These are phyloP conservation scores for Hemiprocne comata DNA, from an alignment of 2,113 vertebrate genomes.

Conservation along the genomic window DNA sequence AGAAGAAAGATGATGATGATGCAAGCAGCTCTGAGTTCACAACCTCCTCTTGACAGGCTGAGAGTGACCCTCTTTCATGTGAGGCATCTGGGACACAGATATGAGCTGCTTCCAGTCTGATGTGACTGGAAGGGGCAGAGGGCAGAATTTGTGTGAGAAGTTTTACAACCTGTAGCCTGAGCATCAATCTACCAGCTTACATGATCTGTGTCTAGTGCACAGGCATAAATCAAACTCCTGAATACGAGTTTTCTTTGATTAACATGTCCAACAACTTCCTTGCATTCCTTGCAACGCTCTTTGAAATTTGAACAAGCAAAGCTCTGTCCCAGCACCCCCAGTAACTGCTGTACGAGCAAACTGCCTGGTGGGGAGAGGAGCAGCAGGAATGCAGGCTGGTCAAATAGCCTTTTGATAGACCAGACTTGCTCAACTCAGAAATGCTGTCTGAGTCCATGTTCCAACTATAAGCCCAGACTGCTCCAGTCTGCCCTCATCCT, in stretches of 20 bases:
- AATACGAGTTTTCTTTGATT: conserved; percentile 34
- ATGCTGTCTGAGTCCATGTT: neutral
- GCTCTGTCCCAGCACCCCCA: conserved; percentile 37
- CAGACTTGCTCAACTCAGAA: conserved; percentile 7
- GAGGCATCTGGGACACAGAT: conserved; percentile 31
- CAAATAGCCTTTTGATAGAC: conserved; percentile 34
- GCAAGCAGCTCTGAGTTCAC: neutral
- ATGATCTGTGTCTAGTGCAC: neutral
- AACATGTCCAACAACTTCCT: conserved; percentile 41
- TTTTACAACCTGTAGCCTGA: conserved; percentile 32
- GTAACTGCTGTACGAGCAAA: neutral
- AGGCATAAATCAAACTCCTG: conserved; percentile 40
- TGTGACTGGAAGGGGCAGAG: conserved; percentile 17
- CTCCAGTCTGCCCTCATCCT: neutral
- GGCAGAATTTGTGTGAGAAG: neutral
- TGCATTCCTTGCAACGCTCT: conserved; percentile 30
- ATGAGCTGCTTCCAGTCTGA: neutral
- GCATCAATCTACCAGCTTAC: neutral
- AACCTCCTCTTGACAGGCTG: neutral
- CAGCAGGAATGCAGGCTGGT: conserved; percentile 21
- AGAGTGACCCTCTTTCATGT: neutral
- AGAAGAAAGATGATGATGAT: neutral
- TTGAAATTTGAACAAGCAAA: conserved; percentile 44
- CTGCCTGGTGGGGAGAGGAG: neutral
- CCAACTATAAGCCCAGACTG: neutral